A percentile compares a stretch with the other conserved stretches of the same genome.
These are phyloP conservation scores for Andrena bicolor DNA, from an alignment of 2,888 invertebrate genomes.

Conservation along the genomic window DNA sequence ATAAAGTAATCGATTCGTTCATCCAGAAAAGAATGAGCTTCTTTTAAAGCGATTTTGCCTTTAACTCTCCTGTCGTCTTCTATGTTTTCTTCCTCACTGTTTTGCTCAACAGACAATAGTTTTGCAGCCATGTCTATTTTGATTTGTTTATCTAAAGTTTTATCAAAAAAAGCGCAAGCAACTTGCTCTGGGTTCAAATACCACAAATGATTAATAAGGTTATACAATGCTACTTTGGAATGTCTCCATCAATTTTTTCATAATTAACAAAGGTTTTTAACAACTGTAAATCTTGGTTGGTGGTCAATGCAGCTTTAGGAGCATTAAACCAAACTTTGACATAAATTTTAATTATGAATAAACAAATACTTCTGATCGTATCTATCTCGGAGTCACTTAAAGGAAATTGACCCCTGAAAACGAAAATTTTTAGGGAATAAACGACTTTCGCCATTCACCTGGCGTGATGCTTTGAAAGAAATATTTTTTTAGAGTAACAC, in stretches of 20 bases:
- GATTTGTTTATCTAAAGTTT: too few relatives aligned
- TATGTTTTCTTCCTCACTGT: too few relatives aligned
- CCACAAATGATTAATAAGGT: conserved; percentile 2
- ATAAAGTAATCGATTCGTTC: too few relatives aligned
- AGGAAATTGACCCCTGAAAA: conserved; percentile 1
- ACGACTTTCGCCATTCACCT: not conserved
- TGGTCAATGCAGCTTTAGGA: not conserved
- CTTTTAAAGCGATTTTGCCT: too few relatives aligned
- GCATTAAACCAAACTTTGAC: conserved; percentile 6
- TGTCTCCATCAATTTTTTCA: not conserved
- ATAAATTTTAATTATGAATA: not conserved
- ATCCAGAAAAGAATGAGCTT: too few relatives aligned
- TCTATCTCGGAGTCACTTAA: not conserved
- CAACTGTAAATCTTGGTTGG: conserved; percentile 3
- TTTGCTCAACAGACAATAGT: too few relatives aligned
- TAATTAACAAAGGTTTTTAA: not conserved
- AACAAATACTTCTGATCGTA: conserved; percentile 2
- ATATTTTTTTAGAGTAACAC: not conserved
- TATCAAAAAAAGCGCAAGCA: not conserved
- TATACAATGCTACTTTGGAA: not conserved
- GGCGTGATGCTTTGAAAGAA: conserved; percentile 7
- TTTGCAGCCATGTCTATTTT: too few relatives aligned
- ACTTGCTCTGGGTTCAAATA: conserved; percentile 1
- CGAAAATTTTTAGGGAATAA: not conserved
- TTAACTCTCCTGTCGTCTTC: too few relatives aligned